Evolutionary conservation across 2,797 vertebrate species (phyloP), one percentile per base, ranked within the genome.

Genomic region (Antennarius maculatus): DNA sequence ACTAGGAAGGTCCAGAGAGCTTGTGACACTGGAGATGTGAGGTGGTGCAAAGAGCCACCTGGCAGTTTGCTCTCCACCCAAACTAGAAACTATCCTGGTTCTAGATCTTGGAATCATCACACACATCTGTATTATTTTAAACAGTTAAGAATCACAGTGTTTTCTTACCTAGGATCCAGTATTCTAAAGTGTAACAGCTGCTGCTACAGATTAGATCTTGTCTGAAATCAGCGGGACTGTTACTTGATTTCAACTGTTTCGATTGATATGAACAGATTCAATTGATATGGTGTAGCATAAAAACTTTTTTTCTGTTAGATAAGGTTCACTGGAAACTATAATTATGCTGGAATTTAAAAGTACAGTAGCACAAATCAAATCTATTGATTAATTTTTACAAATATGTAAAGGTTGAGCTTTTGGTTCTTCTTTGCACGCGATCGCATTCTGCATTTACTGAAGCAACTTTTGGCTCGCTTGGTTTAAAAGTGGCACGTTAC

Each of bases 401-500:
- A 42, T 34, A 28, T 34, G 43, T 17, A 12, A 12, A 31, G 18
- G 6, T 5, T 68, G 47, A 7, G 11, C 50, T 66, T 66, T 5
- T 11, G 34, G 17, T 55, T 64, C 47, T 16, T 5, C 17, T 31
- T 39, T 14, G 2, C 18, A 62, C n/a, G 58, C 23, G 12, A 5
- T 34, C 18, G 61, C 18, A 16, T 46, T 73, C 23, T 68, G 17
- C n/a, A 51, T 31, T 66, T 23, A 49, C 12, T 9, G 28, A 11
- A 8, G 47, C 18, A 67, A 67, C 55, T 56, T 61, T 60, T 47
- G 59, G 59, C 48, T 48, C 2, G 41, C 49, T 52, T 53, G 59
- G 39, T 74, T 69, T 75, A 72, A 70, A 82, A 61, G 61, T 60
- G 63, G 50, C 49, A 37, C 31, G 54, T 28, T 66, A 16, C 53